Evolutionary conservation across 1,140 invertebrate species (phyloP).

Genomic region (Ceratosolen solmsi): DNA sequence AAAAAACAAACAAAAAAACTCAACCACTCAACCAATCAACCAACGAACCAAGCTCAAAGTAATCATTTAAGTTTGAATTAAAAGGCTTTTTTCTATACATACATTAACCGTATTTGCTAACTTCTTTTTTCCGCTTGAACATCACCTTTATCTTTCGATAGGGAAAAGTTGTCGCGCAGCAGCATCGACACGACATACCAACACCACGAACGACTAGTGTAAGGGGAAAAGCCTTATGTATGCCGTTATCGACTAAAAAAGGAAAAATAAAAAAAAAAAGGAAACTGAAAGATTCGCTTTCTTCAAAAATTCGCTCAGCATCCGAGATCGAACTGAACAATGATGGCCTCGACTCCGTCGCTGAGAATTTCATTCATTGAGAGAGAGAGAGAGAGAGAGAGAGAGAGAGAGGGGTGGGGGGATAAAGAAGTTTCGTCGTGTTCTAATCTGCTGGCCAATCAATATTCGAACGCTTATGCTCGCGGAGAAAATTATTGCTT

Average conservation of each 20-base stretch:
- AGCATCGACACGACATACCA: background rate
- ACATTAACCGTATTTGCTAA: slow-evolving; percentile 1
- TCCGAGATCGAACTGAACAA: background rate
- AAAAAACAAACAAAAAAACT: background rate
- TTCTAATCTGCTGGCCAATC: too few species aligned
- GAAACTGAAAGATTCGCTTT: background rate
- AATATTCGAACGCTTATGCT: too few species aligned
- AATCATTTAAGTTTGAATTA: slow-evolving; percentile 31
- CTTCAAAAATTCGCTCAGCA: slow-evolving; percentile 3
- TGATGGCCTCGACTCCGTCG: background rate
- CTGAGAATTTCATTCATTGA: too few species aligned
- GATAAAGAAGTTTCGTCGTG: background rate
- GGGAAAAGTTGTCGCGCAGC: too few species aligned
- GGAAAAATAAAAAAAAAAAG: too few species aligned
- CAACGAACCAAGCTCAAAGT: slow-evolving; percentile 10
- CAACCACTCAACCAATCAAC: background rate
- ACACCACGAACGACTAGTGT: background rate
- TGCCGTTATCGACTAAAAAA: too few species aligned
- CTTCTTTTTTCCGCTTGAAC: background rate
- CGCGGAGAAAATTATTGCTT: too few species aligned
- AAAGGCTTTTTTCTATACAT: slow-evolving; percentile 32
- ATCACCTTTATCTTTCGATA: slow-evolving; percentile 1
- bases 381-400: too few species aligned
- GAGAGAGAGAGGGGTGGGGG: background rate
- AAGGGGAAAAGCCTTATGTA: background rate